phyloP scores from a whole-genome alignment of 2,113 vertebrate genomes.

The Anser cygnoides region DNA sequence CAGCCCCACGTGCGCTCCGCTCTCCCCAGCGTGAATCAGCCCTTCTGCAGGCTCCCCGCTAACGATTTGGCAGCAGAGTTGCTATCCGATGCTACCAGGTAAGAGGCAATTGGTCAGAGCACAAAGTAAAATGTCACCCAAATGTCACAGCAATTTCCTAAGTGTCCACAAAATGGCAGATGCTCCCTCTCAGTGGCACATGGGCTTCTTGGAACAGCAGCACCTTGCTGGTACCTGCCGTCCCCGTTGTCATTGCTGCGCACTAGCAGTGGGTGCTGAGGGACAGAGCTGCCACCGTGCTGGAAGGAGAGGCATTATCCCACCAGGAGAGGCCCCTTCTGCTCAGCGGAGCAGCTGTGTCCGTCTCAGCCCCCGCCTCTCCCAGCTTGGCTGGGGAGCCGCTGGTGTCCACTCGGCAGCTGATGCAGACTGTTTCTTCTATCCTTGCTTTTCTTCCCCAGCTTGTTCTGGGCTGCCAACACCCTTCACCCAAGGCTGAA shows the following conservation, averaged over 20 bases:
- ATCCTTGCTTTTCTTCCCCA: too few relatives aligned
- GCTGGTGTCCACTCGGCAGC: rapidly evolving
- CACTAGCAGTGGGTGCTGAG: rapidly evolving
- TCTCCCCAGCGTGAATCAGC: rapidly evolving
- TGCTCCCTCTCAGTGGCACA: background rate
- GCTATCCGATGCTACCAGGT: background rate
- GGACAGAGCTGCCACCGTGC: rapidly evolving
- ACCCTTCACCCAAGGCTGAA: background rate
- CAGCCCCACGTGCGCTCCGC: rapidly evolving
- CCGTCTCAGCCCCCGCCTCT: background rate
- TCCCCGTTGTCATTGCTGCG: background rate
- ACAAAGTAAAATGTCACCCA: constrained; percentile 44
- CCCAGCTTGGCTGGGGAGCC: background rate
- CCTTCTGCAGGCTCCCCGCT: background rate
- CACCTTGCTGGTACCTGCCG: rapidly evolving
- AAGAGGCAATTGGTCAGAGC: constrained; percentile 5
- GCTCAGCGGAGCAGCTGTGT: rapidly evolving
- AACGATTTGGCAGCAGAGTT: background rate
- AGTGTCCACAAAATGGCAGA: constrained; percentile 25
- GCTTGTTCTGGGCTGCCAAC: background rate
- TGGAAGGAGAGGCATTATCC: rapidly evolving
- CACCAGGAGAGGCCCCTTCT: background rate
- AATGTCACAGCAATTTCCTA: constrained; percentile 32
- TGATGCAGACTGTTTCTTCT: rapidly evolving
- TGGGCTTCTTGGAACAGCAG: background rate